phyloP scores from a whole-genome alignment of 2,888 invertebrate species.

The Nephrotoma flavescens region DNA sequence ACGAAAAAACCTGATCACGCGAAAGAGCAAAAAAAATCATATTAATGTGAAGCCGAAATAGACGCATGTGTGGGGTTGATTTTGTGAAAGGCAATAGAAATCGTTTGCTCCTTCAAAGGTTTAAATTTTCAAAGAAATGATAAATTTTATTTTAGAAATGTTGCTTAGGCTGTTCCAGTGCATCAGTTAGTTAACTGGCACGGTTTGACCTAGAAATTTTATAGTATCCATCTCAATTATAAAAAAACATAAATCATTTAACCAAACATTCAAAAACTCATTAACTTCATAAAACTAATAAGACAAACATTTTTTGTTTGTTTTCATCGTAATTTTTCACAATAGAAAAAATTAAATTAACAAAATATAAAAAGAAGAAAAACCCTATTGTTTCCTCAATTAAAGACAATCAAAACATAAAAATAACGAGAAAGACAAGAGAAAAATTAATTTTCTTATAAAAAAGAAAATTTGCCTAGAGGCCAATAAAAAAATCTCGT shows the following conservation, averaged over 20 bases:
- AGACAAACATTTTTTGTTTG: neutral
- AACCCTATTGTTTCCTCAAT: neutral
- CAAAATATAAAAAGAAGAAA: neutral
- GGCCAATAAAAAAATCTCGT: neutral
- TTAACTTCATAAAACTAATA: neutral
- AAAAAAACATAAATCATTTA: neutral
- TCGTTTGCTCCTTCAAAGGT: neutral
- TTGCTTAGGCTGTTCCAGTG: neutral
- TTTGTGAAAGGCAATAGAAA: neutral
- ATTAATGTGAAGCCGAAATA: neutral
- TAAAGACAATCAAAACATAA: neutral
- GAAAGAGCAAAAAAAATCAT: neutral
- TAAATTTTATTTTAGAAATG: neutral
- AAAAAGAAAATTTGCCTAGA: neutral
- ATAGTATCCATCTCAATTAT: neutral
- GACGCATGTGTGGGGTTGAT: neutral
- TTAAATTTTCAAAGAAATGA: neutral
- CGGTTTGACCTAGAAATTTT: neutral
- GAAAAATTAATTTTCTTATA: neutral
- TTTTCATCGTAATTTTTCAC: neutral
- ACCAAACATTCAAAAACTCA: neutral
- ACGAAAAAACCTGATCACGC: neutral
- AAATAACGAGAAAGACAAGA: neutral
- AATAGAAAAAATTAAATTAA: neutral
- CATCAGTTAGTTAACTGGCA: neutral